Conservation (phyloP, 2,797 vertebrate genomes). For the Esox masquinongy region DNA sequence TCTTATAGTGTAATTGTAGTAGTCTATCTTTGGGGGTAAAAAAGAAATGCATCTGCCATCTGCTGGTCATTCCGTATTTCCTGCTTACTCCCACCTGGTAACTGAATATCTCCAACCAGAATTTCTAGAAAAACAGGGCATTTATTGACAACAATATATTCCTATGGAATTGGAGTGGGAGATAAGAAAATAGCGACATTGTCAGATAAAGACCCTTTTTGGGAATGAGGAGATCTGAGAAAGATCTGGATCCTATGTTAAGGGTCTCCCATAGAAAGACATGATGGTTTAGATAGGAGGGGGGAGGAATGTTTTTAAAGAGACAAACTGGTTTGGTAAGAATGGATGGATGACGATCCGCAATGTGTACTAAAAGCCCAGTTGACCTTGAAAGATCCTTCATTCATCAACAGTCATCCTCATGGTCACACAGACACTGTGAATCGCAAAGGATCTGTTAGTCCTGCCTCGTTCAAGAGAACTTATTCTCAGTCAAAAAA, state of each 20-base stretch:
- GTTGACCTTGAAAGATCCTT: conserved; percentile 2
- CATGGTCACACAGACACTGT: not conserved
- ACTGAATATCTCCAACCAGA: no score
- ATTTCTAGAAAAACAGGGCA: no score
- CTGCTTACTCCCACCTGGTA: no score
- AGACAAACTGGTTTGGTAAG: not conserved
- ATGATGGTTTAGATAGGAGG: not conserved
- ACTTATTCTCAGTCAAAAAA: not conserved
- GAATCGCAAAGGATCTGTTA: conserved; percentile 56
- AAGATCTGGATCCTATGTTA: not conserved
- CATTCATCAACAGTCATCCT: not conserved
- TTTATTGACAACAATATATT: not conserved
- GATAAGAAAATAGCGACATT: not conserved
- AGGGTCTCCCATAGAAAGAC: not conserved
- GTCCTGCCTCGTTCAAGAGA: conserved; percentile 34
- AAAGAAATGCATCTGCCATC: no score
- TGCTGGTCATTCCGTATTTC: no score
- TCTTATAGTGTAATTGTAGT: no score
- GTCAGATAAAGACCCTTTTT: not conserved
- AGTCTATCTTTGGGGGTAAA: no score
- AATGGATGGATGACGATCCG: not conserved
- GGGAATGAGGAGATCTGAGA: not conserved
- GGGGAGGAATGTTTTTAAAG: not conserved
- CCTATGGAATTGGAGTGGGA: not conserved
- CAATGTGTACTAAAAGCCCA: not conserved